Conservation (phyloP, 2,797 vertebrate species). For the Philypnodon macrostomus region DNA sequence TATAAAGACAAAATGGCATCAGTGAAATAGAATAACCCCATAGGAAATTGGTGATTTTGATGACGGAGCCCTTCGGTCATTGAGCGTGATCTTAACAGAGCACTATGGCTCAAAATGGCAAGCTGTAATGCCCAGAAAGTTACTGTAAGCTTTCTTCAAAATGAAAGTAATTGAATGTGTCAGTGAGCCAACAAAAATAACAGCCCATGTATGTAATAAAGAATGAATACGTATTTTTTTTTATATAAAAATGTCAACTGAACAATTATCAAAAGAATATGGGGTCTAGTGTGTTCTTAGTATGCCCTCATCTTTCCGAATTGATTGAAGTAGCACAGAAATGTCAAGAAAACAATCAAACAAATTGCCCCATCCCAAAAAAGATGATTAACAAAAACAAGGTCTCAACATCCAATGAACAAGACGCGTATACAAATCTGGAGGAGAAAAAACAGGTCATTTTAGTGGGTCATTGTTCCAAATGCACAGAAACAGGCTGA, state of each 20-base stretch:
- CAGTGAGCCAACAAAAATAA: conserved; percentile 18
- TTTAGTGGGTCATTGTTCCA: conserved; percentile 45
- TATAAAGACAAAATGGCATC: conserved; percentile 8
- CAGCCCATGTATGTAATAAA: not conserved
- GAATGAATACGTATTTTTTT: too few species aligned
- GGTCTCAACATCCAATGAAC: conserved; percentile 55
- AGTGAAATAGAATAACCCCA: conserved; percentile 16
- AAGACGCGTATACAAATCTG: conserved; percentile 61
- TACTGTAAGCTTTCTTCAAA: conserved; percentile 34
- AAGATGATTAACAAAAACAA: conserved; percentile 46
- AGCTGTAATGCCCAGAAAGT: conserved; percentile 57
- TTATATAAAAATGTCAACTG: conserved; percentile 8
- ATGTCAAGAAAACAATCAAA: conserved; percentile 45
- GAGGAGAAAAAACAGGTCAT: conserved; percentile 31
- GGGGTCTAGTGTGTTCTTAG: conserved; percentile 12
- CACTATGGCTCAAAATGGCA: conserved; percentile 25
- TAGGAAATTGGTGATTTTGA: conserved; percentile 26
- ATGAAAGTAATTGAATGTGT: not conserved
- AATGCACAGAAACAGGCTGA: conserved; percentile 43
- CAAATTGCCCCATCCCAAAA: conserved; percentile 30
- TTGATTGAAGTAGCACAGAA: conserved; percentile 56
- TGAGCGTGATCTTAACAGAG: conserved; percentile 37
- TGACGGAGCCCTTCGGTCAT: conserved; percentile 63
- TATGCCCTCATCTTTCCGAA: conserved; percentile 25
- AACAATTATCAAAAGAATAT: conserved; percentile 24